These are phyloP conservation scores for Crotalus horridus DNA, from an alignment of 2,113 vertebrate genomes.

Conservation along the genomic window DNA sequence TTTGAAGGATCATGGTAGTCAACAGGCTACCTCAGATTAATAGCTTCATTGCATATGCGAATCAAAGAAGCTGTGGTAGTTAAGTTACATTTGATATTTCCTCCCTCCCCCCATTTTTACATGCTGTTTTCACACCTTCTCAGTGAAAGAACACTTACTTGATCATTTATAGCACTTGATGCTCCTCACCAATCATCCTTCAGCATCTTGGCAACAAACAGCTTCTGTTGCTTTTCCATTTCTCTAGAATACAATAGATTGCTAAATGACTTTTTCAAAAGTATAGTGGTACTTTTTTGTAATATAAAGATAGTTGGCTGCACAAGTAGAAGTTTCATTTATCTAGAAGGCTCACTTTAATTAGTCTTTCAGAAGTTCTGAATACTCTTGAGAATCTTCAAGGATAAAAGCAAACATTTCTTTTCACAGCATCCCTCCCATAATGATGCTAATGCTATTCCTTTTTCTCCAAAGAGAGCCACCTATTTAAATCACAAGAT, in stretches of 20 bases:
- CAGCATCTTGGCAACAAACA: neutral
- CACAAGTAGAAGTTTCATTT: constrained; percentile 32
- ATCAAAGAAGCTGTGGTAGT: neutral
- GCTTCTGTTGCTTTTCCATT: neutral
- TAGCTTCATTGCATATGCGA: constrained; percentile 20
- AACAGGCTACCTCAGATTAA: neutral
- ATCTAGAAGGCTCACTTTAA: constrained; percentile 9
- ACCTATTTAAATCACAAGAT: constrained; percentile 14
- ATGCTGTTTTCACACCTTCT: neutral
- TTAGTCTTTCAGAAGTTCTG: constrained; percentile 2
- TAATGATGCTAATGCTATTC: neutral
- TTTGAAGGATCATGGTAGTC: neutral
- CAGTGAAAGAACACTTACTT: neutral
- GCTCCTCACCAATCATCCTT: neutral
- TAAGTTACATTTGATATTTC: neutral
- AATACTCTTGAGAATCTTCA: constrained; percentile 22
- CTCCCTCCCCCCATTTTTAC: constrained; percentile 25
- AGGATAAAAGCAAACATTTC: constrained; percentile 37
- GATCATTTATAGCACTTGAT: neutral
- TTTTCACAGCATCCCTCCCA: constrained; percentile 22
- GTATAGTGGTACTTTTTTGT: neutral
- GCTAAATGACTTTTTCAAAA: constrained; percentile 27
- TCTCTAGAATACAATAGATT: constrained; percentile 24
- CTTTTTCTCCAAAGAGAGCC: constrained; percentile 7
- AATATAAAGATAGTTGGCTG: constrained; percentile 6